Evolutionary conservation across 1,140 invertebrate species (phyloP), one percentile per base, ranked within the genome.

Genomic region (Drosophila orena): DNA sequence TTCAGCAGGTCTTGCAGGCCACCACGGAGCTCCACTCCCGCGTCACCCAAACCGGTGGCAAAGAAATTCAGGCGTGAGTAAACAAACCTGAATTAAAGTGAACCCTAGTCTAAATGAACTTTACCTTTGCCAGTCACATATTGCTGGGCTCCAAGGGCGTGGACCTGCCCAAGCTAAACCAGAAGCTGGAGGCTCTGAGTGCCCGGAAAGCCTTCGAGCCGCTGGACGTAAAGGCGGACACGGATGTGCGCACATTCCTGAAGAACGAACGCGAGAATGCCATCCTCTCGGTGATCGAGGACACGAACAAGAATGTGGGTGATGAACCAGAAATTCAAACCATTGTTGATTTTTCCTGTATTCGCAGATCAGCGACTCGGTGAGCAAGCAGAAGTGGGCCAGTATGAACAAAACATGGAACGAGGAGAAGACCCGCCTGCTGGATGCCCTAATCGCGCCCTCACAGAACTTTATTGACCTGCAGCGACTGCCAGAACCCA

Each of bases 231-330:
- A 97, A 98, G 81, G 96, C 96, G 15, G 98, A 99, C 93, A 96
- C 97, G 73, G 94, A 97, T 79, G 79, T 86, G 80, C 97, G 96
- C 88, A 86, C 83, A 10, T 99, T 97, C 92, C 93, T 99, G 0
- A 96, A 95, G 92, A 98, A 98, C 95, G 98, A 99, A 93, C 95
- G 97, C 59, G 97, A 98, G 93, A 99, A 98, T 95, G 97, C 97
- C 12, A 96, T 99, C 84, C 93, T 98, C 2, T 96, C 97, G 42
- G 95, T 98, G 24, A 98, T 98, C 88, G 98, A 98, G 93, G 96
- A 98, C 91, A 97, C 97, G 38, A 95, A 97, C 75, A 96, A 96
- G 93, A 95, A 95, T 92, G 97, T 97, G 94, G 93, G 94, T 94
- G 2, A 24, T 4, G 3, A 0, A 12, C n/a, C 3, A 2, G 1